phyloP scores from a whole-genome alignment of 2,113 vertebrate species.

The Hippoglossus stenolepis region DNA sequence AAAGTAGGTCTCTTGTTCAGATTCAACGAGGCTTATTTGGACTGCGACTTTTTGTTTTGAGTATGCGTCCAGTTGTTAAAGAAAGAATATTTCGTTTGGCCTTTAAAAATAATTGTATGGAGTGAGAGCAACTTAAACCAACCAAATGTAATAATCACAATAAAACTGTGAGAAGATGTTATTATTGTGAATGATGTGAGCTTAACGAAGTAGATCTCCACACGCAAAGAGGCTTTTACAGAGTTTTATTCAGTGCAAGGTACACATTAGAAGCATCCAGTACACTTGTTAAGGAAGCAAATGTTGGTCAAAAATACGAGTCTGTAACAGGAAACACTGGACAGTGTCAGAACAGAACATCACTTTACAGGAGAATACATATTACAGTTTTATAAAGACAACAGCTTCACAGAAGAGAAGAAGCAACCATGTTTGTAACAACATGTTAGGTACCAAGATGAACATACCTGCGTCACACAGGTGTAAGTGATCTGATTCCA shows the following conservation, averaged over 20 bases:
- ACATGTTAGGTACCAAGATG: constrained; percentile 78
- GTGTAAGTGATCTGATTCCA: constrained; percentile 34
- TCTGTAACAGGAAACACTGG: constrained; percentile 60
- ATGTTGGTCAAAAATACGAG: constrained; percentile 60
- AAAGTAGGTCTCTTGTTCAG: constrained; percentile 11
- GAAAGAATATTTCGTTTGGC: not conserved
- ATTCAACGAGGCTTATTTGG: not conserved
- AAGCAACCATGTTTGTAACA: constrained; percentile 82
- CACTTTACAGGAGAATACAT: constrained; percentile 69
- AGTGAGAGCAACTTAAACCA: too few species aligned
- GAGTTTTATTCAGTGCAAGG: constrained; percentile 77
- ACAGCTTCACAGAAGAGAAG: constrained; percentile 85
- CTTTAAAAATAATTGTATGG: not conserved
- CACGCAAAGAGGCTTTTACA: constrained; percentile 18
- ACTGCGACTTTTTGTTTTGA: not conserved
- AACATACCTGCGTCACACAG: constrained; percentile 63
- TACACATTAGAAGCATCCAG: constrained; percentile 71
- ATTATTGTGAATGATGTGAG: not conserved
- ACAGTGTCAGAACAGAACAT: constrained; percentile 71
- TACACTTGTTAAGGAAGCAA: constrained; percentile 73
- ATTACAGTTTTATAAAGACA: constrained; percentile 65
- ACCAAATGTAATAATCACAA: constrained; percentile 7
- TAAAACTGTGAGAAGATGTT: constrained; percentile 24
- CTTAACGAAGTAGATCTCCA: not conserved
- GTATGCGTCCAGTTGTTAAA: not conserved